phyloP scores from a whole-genome alignment of 2,888 invertebrate species.

The Miltochrista miniata region DNA sequence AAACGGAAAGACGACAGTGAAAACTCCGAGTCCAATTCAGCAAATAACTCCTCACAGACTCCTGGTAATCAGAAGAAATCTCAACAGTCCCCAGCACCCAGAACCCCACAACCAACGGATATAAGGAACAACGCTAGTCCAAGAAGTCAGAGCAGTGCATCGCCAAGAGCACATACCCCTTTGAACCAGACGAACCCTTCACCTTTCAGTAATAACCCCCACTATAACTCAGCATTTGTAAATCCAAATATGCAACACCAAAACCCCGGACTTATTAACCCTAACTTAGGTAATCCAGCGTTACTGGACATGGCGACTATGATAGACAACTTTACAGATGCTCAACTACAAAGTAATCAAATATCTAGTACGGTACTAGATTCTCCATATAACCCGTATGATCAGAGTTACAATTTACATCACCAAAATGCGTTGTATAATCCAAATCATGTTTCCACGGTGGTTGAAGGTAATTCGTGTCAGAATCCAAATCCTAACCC shows the following conservation, averaged over 20 bases:
- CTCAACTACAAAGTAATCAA: constrained; percentile 92
- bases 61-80: constrained; percentile 66
- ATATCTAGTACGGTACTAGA: constrained; percentile 93
- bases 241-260: constrained; percentile 76
- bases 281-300: constrained; percentile 80
- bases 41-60: constrained; percentile 60
- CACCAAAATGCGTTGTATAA: constrained; percentile 85
- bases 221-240: constrained; percentile 74
- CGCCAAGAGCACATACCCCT: constrained; percentile 78
- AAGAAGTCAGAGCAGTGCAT: constrained; percentile 81
- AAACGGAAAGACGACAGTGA: constrained; percentile 90
- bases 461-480: constrained; percentile 71
- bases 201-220: constrained; percentile 65
- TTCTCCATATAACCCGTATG: constrained; percentile 85
- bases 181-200: constrained; percentile 67
- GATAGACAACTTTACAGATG: constrained; percentile 90
- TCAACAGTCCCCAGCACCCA: constrained; percentile 64
- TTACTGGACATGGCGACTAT: constrained; percentile 89
- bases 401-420: constrained; percentile 86
- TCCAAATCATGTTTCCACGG: constrained; percentile 80
- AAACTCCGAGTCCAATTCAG: constrained; percentile 54
- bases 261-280: constrained; percentile 72
- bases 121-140: constrained; percentile 72
- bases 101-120: constrained; percentile 70
- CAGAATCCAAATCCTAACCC: constrained; percentile 60